Percentiles rank a stretch among this genome's conserved stretches.
Evolutionary conservation across 2,113 vertebrate genomes (phyloP).

Genomic region (Meleagris gallopavo): DNA sequence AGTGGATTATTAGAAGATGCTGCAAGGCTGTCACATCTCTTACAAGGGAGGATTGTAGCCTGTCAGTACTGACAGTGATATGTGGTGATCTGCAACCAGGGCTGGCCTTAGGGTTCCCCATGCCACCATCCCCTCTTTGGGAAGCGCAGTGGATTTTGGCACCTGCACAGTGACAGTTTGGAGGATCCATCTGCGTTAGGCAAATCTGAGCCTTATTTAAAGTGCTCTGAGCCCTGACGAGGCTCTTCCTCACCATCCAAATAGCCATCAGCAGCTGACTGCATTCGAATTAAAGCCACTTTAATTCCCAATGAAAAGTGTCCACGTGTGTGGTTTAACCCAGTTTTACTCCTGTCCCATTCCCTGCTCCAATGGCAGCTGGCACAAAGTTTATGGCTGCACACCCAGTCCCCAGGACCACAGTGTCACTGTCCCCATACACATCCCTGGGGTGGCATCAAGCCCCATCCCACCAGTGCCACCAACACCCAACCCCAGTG

Average conservation of each 20-base stretch:
- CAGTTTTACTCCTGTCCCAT: conserved; percentile 23
- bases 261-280: conserved; percentile 14
- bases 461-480: too few relatives aligned
- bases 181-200: neutral
- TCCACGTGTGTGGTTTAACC: neutral
- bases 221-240: neutral
- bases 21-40: neutral
- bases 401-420: neutral
- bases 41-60: neutral
- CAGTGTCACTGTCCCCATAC: neutral
- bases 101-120: neutral
- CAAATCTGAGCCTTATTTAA: neutral
- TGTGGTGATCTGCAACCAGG: fast-evolving
- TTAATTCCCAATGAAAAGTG: conserved; percentile 59
- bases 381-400: neutral
- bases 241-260: conserved; percentile 1
- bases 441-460: neutral
- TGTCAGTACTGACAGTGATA: neutral
- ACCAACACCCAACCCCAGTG: neutral
- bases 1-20: neutral
- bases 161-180: neutral
- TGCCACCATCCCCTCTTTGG: neutral
- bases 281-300: conserved; percentile 40
- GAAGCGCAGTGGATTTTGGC: fast-evolving
- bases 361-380: neutral